Conservation (phyloP, 2,888 invertebrate genomes). For the Acrobasis consociella region DNA sequence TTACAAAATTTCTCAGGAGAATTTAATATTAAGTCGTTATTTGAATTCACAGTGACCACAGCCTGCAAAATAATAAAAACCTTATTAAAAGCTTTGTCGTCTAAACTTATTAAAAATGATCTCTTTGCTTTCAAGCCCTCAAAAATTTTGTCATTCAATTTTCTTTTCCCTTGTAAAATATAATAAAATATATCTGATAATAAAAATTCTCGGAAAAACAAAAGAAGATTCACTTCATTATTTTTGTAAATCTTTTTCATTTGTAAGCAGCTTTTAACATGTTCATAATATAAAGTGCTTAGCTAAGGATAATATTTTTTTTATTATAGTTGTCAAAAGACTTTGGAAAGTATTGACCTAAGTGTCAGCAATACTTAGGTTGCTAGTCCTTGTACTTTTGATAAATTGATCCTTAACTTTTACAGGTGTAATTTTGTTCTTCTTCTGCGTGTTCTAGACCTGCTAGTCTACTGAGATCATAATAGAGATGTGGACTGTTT, state of each 20-base stretch:
- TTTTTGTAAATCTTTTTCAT: background rate
- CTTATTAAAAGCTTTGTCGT: slow-evolving; percentile 35
- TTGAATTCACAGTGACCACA: slow-evolving; percentile 1
- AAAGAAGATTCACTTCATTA: background rate
- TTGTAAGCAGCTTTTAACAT: background rate
- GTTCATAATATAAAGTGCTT: background rate
- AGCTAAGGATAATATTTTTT: too few species aligned
- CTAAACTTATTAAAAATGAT: slow-evolving; percentile 35
- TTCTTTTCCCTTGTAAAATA: background rate
- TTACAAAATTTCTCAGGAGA: slow-evolving; percentile 11
- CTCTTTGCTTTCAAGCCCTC: slow-evolving; percentile 23
- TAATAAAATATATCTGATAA: background rate
- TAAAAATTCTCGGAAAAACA: background rate
- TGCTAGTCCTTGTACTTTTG: too few species aligned
- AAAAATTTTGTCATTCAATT: background rate
- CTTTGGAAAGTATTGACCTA: too few species aligned
- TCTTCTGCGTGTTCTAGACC: too few species aligned
- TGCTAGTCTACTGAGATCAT: too few species aligned
- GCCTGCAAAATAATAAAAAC: slow-evolving; percentile 37
- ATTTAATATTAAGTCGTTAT: slow-evolving; percentile 10
- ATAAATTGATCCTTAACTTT: too few species aligned
- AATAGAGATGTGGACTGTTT: too few species aligned
- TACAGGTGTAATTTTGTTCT: too few species aligned
- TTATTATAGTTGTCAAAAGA: too few species aligned
- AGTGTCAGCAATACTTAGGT: too few species aligned